Percentiles rank a stretch among this genome's conserved stretches.
Conservation (phyloP, 1,140 invertebrate genomes). For the Philopotamus ludificatus region DNA sequence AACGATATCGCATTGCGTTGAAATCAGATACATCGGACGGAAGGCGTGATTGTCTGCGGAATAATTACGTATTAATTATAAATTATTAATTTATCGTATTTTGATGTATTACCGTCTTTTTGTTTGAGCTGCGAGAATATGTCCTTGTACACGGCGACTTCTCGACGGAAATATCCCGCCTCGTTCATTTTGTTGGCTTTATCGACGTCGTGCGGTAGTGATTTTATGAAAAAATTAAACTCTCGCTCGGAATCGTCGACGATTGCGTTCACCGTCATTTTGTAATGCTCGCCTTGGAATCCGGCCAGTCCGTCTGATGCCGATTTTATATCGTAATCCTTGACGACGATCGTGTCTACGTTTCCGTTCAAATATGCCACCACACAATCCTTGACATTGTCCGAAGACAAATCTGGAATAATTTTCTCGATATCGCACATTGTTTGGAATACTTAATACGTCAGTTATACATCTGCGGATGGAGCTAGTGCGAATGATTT, state of each 20-base stretch:
- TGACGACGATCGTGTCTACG: not conserved
- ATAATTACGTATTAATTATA: slow-evolving; percentile 1
- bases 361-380: not conserved
- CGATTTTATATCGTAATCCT: slow-evolving; percentile 12
- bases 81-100: not conserved
- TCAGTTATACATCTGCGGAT: too few relatives aligned
- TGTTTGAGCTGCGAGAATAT: slow-evolving; percentile 10
- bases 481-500: too few relatives aligned
- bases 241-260: not conserved
- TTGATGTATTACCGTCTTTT: not conserved
- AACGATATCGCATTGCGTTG: slow-evolving; percentile 19
- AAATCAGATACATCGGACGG: slow-evolving; percentile 14
- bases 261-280: not conserved
- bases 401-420: too few relatives aligned
- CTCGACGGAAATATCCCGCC: slow-evolving; percentile 3
- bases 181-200: not conserved
- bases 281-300: slow-evolving; percentile 6
- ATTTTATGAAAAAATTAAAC: slow-evolving; percentile 17
- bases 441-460: too few relatives aligned
- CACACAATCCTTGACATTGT: not conserved
- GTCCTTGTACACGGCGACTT: not conserved
- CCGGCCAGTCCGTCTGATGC: slow-evolving; percentile 1
- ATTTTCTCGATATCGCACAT: too few relatives aligned
- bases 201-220: not conserved
- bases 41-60: slow-evolving; percentile 23